Base-by-base conservation (phyloP, 2,113 vertebrate genomes). In the Chunga burmeisteri region DNA sequence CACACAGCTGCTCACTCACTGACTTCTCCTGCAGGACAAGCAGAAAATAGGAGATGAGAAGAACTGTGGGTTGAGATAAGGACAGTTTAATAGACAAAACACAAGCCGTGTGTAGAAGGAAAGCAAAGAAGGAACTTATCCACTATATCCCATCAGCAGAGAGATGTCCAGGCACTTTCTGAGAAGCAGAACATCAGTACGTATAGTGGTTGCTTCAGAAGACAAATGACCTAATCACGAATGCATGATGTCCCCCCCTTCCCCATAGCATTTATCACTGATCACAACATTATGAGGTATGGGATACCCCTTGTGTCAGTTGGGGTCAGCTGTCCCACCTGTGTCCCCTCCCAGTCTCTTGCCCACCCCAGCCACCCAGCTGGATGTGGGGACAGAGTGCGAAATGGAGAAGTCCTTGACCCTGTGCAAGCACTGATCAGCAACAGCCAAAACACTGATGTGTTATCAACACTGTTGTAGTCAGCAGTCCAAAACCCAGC, bases 361-460 rank as follows among this genome's bases (percentile, higher is more conserved):
- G 12, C 21, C 17, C 27, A 38, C 15, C 16, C 23, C 7, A 26
- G 13, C 6, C 40, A 26, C 25, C 16, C 40, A 26, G 20, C 16
- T 27, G 1, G 2, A 16, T 53, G 27, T 8, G 11, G 12, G 1
- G 15, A 12, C 5, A 16, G 34, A 59, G 30, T 15, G 11, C 14
- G 50, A 66, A 40, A 63, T 4, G 19, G 29, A 71, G 26, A 32
- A 42, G 26, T 19, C 26, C 6, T 55, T 46, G 32, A n/a, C 36
- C 17, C 22, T 38, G 22, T 55, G 16, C 23, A 75, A 56, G n/a
- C 29, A 40, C 42, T 29, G 71, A 49, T 11, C 16, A 30, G 32
- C 27, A 29, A 14, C 40, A 62, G 21, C 13, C 46, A 52, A 32
- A 40, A 30, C 13, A 47, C 11, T 32, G 58, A 7, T 65, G 30